Percentiles rank a stretch among this genome's conserved stretches.
Conservation (phyloP, 2,888 invertebrate species). For the Hedychridium roseum region DNA sequence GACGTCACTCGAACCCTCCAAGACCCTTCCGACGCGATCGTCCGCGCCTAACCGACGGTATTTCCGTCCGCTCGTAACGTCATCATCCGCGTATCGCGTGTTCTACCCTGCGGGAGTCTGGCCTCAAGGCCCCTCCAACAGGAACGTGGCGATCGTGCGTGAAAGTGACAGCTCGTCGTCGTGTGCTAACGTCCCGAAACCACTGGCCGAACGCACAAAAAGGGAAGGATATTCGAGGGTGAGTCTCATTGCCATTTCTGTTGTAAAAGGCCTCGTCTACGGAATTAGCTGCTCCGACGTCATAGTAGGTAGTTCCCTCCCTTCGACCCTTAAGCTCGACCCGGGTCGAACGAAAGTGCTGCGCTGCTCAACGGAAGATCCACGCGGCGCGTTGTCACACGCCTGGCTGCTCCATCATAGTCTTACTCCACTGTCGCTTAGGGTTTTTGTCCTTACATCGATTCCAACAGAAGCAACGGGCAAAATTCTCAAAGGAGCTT, state of each 20-base stretch:
- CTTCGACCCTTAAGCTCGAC: too few species aligned
- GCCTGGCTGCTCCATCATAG: constrained; percentile 18
- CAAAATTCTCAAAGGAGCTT: too few species aligned
- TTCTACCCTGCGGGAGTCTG: constrained; percentile 1
- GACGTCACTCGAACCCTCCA: constrained; percentile 45
- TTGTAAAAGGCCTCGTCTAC: too few species aligned
- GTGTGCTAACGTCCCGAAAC: constrained; percentile 23
- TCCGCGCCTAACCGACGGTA: constrained; percentile 17
- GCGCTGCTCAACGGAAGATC: not conserved
- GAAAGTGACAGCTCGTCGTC: constrained; percentile 28
- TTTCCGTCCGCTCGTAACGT: not conserved
- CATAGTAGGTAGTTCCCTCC: too few species aligned
- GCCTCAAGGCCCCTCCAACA: constrained; percentile 5
- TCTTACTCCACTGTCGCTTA: constrained; percentile 20
- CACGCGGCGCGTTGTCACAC: not conserved
- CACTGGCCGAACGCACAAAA: too few species aligned
- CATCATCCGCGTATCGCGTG: not conserved
- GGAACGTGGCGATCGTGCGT: constrained; percentile 22
- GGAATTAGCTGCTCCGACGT: too few species aligned
- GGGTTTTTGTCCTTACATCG: constrained; percentile 2
- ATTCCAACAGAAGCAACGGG: too few species aligned
- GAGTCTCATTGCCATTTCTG: too few species aligned
- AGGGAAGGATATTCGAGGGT: too few species aligned
- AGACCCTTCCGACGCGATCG: constrained; percentile 29
- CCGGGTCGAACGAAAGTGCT: not conserved